Conservation (phyloP, 2,888 invertebrate species). For the Flabesymbios commensalis region DNA sequence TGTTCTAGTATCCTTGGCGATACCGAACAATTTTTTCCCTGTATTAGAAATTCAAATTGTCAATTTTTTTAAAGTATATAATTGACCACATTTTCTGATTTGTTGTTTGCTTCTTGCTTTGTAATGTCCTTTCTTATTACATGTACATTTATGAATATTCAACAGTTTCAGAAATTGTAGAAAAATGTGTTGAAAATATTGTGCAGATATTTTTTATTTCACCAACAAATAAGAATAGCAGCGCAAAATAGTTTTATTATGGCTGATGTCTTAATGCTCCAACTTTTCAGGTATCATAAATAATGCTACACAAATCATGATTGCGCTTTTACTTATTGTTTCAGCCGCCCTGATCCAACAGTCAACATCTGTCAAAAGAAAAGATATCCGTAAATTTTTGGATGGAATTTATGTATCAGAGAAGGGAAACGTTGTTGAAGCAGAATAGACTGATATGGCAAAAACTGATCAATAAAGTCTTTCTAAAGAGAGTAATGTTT, state of each 20-base stretch:
- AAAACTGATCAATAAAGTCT: neutral
- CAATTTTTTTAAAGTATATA: neutral
- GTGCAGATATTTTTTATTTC: too few relatives aligned
- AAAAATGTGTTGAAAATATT: too few relatives aligned
- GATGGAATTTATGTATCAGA: conserved; percentile 99
- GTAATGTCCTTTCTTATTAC: too few relatives aligned
- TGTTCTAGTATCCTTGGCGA: neutral
- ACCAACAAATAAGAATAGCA: too few relatives aligned
- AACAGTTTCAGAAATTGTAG: too few relatives aligned
- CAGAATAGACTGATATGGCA: neutral
- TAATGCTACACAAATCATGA: too few relatives aligned
- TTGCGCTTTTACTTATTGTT: conserved; percentile 54
- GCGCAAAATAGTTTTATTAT: too few relatives aligned
- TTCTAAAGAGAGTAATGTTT: conserved; percentile 47
- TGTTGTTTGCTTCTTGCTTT: neutral
- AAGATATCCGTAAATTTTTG: conserved; percentile 99
- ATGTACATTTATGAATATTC: too few relatives aligned
- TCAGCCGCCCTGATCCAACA: conserved; percentile 97
- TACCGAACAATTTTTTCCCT: too few relatives aligned
- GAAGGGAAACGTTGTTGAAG: conserved; percentile 82
- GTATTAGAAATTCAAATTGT: neutral
- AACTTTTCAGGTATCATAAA: too few relatives aligned
- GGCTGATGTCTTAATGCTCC: too few relatives aligned
- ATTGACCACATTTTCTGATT: neutral
- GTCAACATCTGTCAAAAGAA: conserved; percentile 97